Evolutionary conservation across 2,113 vertebrate genomes (phyloP).

Genomic region (Semnornis frantzii): DNA sequence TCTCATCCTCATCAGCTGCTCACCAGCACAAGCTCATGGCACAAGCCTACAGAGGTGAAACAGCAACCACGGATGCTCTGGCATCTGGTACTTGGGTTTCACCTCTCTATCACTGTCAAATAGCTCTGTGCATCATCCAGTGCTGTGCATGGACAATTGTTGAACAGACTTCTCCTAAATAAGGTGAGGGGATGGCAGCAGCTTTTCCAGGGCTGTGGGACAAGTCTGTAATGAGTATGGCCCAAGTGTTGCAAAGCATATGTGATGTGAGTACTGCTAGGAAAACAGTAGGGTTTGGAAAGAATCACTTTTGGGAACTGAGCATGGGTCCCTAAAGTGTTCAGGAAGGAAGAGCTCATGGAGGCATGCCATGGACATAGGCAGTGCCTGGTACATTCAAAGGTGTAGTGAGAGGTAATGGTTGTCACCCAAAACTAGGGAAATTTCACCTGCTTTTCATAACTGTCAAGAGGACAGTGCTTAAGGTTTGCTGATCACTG

Average conservation of each 20-base stretch:
- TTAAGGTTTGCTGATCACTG: not conserved
- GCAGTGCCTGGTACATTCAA: not conserved
- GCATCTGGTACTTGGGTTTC: not conserved
- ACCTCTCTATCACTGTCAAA: not conserved
- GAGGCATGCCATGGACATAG: not conserved
- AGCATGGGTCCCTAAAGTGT: not conserved
- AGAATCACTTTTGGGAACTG: not conserved
- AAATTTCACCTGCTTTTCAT: not conserved
- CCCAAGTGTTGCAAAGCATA: not conserved
- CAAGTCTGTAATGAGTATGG: not conserved
- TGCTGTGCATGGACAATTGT: not conserved
- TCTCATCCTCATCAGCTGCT: not conserved
- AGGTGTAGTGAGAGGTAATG: not conserved
- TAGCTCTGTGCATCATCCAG: not conserved
- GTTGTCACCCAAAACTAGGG: not conserved
- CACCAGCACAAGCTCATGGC: not conserved
- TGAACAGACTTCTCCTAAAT: not conserved
- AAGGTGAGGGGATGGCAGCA: not conserved
- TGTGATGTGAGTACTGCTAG: not conserved
- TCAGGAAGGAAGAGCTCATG: not conserved
- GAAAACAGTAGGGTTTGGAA: not conserved
- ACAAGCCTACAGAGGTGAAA: not conserved
- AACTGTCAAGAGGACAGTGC: not conserved
- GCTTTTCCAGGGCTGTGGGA: not conserved
- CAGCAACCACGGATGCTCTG: not conserved